Percentiles rank a stretch among this genome's conserved stretches.
Evolutionary conservation across 2,113 vertebrate genomes (phyloP).

Genomic region (Tapirus terrestris): DNA sequence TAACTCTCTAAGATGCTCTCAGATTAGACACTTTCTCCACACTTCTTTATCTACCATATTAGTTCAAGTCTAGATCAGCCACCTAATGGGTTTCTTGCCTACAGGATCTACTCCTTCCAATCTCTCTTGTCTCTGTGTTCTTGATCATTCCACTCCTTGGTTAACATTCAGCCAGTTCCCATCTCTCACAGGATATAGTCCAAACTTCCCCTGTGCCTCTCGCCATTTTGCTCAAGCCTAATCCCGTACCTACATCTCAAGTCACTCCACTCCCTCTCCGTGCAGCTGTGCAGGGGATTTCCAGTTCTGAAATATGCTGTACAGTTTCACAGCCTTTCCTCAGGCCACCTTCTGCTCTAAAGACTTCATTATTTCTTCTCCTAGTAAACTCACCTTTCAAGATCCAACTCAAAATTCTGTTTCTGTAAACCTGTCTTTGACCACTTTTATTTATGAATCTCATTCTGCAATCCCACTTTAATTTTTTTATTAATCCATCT

Average conservation of each 20-base stretch:
- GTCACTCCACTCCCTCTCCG: not conserved
- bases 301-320: not conserved
- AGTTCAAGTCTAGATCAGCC: not conserved
- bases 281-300: not conserved
- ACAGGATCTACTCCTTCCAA: not conserved
- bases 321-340: not conserved
- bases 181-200: not conserved
- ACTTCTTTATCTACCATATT: not conserved
- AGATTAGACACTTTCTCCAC: not conserved
- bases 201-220: not conserved
- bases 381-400: not conserved
- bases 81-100: not conserved
- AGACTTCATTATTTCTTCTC: not conserved
- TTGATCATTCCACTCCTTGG: not conserved
- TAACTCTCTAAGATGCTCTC: not conserved
- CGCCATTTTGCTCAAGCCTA: not conserved
- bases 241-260: not conserved
- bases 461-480: not conserved
- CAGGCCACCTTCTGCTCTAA: not conserved
- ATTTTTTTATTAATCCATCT: not conserved
- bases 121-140: not conserved
- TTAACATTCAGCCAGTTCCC: not conserved
- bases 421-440: not conserved
- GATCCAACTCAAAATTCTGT: not conserved
- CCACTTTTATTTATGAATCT: not conserved